A percentile compares a stretch with the other conserved stretches of the same genome.
phyloP scores from a whole-genome alignment of 2,888 invertebrate genomes.

The Troilus luridus region DNA sequence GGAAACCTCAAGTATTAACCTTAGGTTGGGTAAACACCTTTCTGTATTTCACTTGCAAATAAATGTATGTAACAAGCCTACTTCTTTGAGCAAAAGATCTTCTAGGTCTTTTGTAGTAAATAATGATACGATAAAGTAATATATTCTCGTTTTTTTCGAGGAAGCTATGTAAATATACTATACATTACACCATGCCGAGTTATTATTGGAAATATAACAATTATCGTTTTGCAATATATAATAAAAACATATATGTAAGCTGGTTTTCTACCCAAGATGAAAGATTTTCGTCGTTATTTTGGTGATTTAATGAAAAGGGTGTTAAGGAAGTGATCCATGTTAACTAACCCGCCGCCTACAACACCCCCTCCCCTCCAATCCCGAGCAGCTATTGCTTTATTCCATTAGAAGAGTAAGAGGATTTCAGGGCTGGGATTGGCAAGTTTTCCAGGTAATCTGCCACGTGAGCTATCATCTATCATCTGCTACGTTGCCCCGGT shows the following conservation, averaged over 20 bases:
- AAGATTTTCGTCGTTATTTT: background rate
- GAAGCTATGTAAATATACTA: too few species aligned
- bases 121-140: too few species aligned
- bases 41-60: too few species aligned
- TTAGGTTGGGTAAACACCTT: too few species aligned
- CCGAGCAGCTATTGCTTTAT: background rate
- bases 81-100: too few species aligned
- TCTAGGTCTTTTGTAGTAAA: too few species aligned
- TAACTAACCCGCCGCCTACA: background rate
- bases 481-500: background rate
- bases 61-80: too few species aligned
- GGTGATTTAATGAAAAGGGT: conserved; percentile 19
- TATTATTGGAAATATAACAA: too few species aligned
- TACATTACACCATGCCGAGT: too few species aligned
- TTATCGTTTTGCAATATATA: background rate
- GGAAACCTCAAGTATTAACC: too few species aligned
- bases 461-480: background rate
- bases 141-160: too few species aligned
- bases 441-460: conserved; percentile 39
- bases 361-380: background rate
- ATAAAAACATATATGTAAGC: background rate
- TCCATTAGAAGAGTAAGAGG: conserved; percentile 23
- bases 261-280: background rate
- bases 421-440: background rate
- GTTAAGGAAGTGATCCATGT: background rate